Evolutionary conservation across 2,888 invertebrate genomes (phyloP).

Genomic region (Tupiocoris notatus): DNA sequence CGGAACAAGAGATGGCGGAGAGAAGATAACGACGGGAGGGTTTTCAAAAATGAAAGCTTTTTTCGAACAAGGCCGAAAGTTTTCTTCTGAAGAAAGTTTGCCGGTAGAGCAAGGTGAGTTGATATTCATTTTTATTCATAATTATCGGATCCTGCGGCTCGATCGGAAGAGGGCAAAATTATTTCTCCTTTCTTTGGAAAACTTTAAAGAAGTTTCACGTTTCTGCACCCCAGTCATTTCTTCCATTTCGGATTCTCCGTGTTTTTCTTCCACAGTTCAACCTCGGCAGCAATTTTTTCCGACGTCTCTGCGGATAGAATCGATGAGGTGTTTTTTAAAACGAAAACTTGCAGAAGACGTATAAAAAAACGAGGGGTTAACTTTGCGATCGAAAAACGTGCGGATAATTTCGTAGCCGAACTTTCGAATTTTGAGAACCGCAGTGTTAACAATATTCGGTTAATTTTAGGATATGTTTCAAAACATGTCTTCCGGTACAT

Average conservation of each 20-base stretch:
- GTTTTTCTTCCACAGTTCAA: neutral
- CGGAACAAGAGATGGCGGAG: neutral
- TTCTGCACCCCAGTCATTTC: neutral
- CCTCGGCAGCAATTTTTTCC: neutral
- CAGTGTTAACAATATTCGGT: too few relatives aligned
- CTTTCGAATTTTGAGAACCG: too few relatives aligned
- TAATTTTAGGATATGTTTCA: too few relatives aligned
- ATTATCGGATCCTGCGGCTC: slow-evolving; percentile 13
- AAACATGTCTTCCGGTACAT: too few relatives aligned
- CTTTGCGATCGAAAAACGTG: too few relatives aligned
- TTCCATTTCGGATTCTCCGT: neutral
- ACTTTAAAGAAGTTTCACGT: neutral
- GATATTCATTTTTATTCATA: slow-evolving; percentile 26
- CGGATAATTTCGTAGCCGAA: too few relatives aligned
- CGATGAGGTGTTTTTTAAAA: too few relatives aligned
- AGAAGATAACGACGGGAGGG: neutral
- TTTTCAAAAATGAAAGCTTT: neutral
- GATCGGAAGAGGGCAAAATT: slow-evolving; percentile 11
- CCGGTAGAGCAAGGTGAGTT: neutral
- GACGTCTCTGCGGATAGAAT: neutral
- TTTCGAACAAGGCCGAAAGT: neutral
- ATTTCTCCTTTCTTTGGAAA: neutral
- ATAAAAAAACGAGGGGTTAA: too few relatives aligned
- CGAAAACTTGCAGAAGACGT: too few relatives aligned
- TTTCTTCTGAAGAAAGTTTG: neutral